Conservation (phyloP, 2,888 invertebrate genomes). For the Neoscelio sp. region DNA sequence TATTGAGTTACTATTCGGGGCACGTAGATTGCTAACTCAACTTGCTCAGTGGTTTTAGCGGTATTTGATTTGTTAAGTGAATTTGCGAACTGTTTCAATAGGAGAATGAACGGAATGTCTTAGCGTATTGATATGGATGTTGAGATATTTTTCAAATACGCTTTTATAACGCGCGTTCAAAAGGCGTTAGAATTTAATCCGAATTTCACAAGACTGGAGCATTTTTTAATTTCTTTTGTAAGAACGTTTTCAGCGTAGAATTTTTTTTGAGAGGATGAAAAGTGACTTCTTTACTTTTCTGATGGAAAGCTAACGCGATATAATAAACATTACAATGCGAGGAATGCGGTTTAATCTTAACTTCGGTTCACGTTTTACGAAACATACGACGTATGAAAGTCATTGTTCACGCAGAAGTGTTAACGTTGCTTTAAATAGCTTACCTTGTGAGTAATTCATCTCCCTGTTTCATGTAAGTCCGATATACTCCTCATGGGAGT, state of each 20-base stretch:
- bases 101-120: slow-evolving; percentile 56
- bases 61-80: slow-evolving; percentile 82
- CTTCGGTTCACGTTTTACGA: slow-evolving; percentile 39
- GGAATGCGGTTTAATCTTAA: slow-evolving; percentile 51
- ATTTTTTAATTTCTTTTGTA: neutral
- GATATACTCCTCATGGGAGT: slow-evolving; percentile 80
- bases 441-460: slow-evolving; percentile 83
- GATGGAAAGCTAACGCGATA: slow-evolving; percentile 25
- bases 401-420: slow-evolving; percentile 55
- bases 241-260: slow-evolving; percentile 1
- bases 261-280: no score
- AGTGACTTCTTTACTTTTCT: no score
- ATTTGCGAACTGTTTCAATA: slow-evolving; percentile 80
- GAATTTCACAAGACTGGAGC: neutral
- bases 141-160: slow-evolving; percentile 13
- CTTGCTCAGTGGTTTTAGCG: slow-evolving; percentile 82
- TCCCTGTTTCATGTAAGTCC: slow-evolving; percentile 82
- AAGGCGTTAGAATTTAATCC: slow-evolving; percentile 29
- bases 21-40: slow-evolving; percentile 82
- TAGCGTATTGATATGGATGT: slow-evolving; percentile 47
- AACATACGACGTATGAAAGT: slow-evolving; percentile 46
- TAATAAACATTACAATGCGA: slow-evolving; percentile 33
- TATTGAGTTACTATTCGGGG: slow-evolving; percentile 77
- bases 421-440: slow-evolving; percentile 67
- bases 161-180: neutral